Evolutionary conservation across 2,113 vertebrate species (phyloP).

Genomic region (Melanerpes formicivorus): DNA sequence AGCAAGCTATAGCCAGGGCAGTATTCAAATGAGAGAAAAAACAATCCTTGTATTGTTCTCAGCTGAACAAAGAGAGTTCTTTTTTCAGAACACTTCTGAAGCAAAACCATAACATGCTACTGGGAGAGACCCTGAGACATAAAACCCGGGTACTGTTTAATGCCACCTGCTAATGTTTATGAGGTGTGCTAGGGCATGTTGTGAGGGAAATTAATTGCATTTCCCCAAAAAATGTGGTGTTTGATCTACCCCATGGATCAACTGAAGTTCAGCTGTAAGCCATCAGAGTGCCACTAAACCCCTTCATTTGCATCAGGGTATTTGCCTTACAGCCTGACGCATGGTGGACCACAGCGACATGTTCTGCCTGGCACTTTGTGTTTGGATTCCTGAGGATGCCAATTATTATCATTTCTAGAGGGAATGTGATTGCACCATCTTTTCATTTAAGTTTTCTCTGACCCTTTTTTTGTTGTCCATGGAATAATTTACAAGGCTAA

Average conservation of each 20-base stretch:
- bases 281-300: neutral
- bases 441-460: neutral
- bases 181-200: neutral
- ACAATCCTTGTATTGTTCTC: neutral
- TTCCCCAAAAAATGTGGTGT: neutral
- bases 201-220: neutral
- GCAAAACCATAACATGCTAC: neutral
- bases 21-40: neutral
- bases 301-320: neutral
- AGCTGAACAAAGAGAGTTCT: neutral
- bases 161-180: neutral
- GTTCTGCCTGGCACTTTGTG: neutral
- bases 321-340: neutral
- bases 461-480: neutral
- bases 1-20: neutral
- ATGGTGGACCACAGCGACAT: fast-evolving
- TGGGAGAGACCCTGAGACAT: neutral
- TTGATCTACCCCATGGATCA: neutral
- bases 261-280: neutral
- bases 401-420: neutral
- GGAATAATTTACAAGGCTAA: conserved; percentile 4
- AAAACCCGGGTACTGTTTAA: neutral
- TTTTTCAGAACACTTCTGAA: neutral
- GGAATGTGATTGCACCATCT: neutral
- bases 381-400: neutral